These are phyloP conservation scores for Lerema accius DNA, from an alignment of 1,140 invertebrate genomes.

Conservation along the genomic window DNA sequence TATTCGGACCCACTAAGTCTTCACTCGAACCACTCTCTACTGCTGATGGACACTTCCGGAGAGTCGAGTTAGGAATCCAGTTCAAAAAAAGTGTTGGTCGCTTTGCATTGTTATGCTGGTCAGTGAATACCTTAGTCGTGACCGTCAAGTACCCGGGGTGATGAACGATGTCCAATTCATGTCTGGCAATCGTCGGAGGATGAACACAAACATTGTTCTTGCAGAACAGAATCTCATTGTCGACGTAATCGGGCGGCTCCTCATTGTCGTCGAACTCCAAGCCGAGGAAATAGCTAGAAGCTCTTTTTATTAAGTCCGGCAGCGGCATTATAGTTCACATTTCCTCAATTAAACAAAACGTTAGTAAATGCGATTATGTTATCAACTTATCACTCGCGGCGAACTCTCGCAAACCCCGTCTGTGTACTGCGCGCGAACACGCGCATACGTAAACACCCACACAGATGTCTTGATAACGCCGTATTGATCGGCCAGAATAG, in stretches of 20 bases:
- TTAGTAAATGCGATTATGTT: conserved; percentile 43
- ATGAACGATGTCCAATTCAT: conserved; percentile 92
- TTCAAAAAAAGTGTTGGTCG: conserved; percentile 93
- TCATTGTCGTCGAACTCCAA: conserved; percentile 84
- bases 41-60: conserved; percentile 93
- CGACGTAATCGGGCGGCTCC: conserved; percentile 86
- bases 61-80: conserved; percentile 96
- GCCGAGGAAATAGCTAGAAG: conserved; percentile 90
- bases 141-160: conserved; percentile 96
- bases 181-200: conserved; percentile 90
- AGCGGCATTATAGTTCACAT: conserved; percentile 87
- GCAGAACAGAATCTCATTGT: conserved; percentile 93
- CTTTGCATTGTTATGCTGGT: conserved; percentile 87
- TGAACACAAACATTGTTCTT: conserved; percentile 98
- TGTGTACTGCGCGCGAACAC: conserved; percentile 72
- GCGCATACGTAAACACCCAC: conserved; percentile 63
- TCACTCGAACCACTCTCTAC: conserved; percentile 85
- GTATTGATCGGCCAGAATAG: conserved; percentile 74
- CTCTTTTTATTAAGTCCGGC: conserved; percentile 88
- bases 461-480: conserved; percentile 70
- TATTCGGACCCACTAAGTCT: conserved; percentile 58
- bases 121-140: conserved; percentile 88
- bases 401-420: conserved; percentile 56
- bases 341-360: conserved; percentile 47
- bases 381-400: conserved; percentile 54